Conservation (phyloP, 2,888 invertebrate species). For the Noctua janthe region DNA sequence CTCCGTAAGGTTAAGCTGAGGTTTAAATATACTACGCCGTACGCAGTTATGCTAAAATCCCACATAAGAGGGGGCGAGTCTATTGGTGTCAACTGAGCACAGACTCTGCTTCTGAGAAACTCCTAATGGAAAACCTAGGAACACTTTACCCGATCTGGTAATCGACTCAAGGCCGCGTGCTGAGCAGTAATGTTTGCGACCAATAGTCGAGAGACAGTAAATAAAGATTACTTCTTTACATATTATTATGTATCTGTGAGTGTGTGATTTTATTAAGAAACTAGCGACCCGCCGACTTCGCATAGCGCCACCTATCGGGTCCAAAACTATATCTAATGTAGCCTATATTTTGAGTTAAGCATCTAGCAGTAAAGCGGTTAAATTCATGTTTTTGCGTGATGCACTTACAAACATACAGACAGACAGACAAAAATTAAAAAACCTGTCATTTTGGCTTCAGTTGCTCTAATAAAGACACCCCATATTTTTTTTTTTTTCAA, state of each 20-base stretch:
- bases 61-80: neutral
- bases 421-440: too few relatives aligned
- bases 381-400: too few relatives aligned
- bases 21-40: neutral
- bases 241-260: neutral
- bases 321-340: too few relatives aligned
- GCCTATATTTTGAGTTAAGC: too few relatives aligned
- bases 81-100: neutral
- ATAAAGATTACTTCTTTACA: neutral
- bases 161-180: neutral
- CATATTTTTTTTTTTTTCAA: too few relatives aligned
- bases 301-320: too few relatives aligned
- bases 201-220: neutral
- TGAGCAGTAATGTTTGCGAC: neutral
- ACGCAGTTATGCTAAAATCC: neutral
- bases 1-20: neutral
- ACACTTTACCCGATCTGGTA: neutral
- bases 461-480: too few relatives aligned
- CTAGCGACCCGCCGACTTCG: too few relatives aligned
- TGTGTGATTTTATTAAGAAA: neutral
- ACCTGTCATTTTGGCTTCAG: too few relatives aligned
- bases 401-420: too few relatives aligned
- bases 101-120: neutral
- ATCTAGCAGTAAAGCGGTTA: too few relatives aligned
- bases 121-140: neutral